Base-by-base conservation (phyloP, 2,113 vertebrate species). In the Anser cygnoides region DNA sequence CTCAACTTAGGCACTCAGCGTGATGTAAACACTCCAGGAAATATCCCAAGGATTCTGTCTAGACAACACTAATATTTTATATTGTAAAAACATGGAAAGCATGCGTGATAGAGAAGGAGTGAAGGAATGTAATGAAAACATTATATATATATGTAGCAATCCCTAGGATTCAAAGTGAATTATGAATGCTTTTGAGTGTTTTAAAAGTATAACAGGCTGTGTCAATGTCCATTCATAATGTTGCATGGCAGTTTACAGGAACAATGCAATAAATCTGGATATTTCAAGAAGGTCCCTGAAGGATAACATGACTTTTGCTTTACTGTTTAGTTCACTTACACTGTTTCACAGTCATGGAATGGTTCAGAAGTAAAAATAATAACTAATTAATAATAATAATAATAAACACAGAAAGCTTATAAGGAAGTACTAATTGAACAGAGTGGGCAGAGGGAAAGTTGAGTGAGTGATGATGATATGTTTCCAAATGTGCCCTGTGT, bases 181-280 rank as follows among this genome's bases (percentile, higher is more conserved):
- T 87, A 89, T 66, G 5, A 28, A 41, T 22, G 9, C 1, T 59
- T 28, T 87, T 43, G 35, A 44, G 23, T 31, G 43, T 49, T 87
- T 85, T 58, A 75, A 62, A 78, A 26, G 22, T 44, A 22, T 10
- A 89, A 20, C 17, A 66, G 26, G 13, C 7, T 37, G 13, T 37
- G 7, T 49, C 49, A 20, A 8, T 4, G 4, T 16, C 11, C 29
- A 9, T 23, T 58, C 31, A 10, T 37, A 58, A 54, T 0, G 4
- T 46, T 37, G 9, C 35, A 37, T 19, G 19, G 26, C 46, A 66
- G 11, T 14, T 73, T 76, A 79, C 26, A 82, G n/a, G 14, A 87
- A 26, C 6, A 17, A 5, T 26, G 41, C 43, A 90, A 66, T 59
- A 77, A 84, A 17, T 49, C 39, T 70, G 41, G 3, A 54, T 44